phyloP scores from a whole-genome alignment of 2,888 invertebrate genomes.

The Lymantria dispar region DNA sequence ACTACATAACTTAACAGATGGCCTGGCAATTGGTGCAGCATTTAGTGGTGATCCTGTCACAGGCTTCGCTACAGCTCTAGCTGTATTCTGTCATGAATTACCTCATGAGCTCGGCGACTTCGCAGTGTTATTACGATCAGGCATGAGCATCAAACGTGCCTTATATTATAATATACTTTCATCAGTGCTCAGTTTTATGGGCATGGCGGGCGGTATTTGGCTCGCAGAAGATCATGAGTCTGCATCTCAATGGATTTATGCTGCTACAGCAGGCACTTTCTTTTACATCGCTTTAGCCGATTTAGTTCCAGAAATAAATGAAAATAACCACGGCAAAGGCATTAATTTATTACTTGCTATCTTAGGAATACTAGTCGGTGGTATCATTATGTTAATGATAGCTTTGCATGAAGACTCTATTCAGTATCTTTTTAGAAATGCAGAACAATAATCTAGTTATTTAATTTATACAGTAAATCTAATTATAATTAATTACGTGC shows the following conservation, averaged over 20 bases:
- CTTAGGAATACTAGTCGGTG: constrained; percentile 85
- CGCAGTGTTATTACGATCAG: constrained; percentile 89
- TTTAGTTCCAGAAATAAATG: constrained; percentile 86
- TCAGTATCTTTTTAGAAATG: constrained; percentile 73
- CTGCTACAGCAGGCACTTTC: constrained; percentile 90
- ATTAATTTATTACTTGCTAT: constrained; percentile 84
- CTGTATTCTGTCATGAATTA: constrained; percentile 90
- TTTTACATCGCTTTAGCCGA: constrained; percentile 91
- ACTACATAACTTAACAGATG: constrained; percentile 90
- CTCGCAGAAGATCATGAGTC: constrained; percentile 86
- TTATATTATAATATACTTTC: constrained; percentile 88
- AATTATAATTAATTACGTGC: too few species aligned
- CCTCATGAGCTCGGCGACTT: constrained; percentile 93
- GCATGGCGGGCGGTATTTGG: constrained; percentile 87
- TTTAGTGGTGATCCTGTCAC: constrained; percentile 88
- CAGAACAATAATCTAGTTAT: constrained; percentile 55
- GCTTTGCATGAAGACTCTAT: constrained; percentile 86
- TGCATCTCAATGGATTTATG: constrained; percentile 89
- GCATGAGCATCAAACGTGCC: constrained; percentile 87
- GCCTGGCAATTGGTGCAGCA: constrained; percentile 90
- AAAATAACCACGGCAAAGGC: constrained; percentile 76
- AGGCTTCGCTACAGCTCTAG: constrained; percentile 89
- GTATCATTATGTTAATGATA: constrained; percentile 88
- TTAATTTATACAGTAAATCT: background rate
- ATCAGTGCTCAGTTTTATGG: constrained; percentile 89